phyloP scores from a whole-genome alignment of 2,113 vertebrate species.

The Anolis sagrei region DNA sequence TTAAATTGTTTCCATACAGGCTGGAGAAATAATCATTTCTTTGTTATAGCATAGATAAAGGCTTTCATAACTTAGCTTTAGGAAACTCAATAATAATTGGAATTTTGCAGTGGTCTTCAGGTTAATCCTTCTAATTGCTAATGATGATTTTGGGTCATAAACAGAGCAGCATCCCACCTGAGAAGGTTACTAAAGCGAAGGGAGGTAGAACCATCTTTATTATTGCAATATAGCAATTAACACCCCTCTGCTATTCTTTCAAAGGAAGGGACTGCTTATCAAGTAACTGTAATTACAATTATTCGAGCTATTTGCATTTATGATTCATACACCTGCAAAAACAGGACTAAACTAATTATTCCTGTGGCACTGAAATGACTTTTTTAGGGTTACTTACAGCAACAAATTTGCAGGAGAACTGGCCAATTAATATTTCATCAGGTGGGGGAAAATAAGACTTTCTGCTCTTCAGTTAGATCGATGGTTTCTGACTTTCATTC shows the following conservation, averaged over 20 bases:
- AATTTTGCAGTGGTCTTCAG: background rate
- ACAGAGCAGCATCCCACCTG: background rate
- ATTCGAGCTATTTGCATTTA: slow-evolving; percentile 20
- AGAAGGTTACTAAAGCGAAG: background rate
- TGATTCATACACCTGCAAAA: slow-evolving; percentile 3
- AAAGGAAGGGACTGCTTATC: background rate
- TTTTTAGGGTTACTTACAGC: slow-evolving; percentile 22
- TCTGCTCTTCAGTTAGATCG: background rate
- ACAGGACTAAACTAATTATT: slow-evolving; percentile 3
- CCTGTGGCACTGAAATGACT: background rate
- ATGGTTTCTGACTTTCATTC: slow-evolving; percentile 3
- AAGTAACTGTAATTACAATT: slow-evolving; percentile 1
- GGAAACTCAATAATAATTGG: background rate
- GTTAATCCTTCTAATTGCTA: background rate
- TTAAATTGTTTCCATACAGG: background rate
- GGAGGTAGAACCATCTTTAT: background rate
- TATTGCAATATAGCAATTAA: background rate
- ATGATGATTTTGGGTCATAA: background rate
- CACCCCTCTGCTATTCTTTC: background rate
- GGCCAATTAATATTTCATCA: background rate
- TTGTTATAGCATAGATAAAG: background rate
- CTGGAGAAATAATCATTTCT: background rate
- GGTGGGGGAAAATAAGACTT: background rate
- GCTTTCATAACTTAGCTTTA: background rate
- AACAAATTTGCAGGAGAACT: background rate